Percentiles rank a stretch among this genome's conserved stretches.
Conservation (phyloP, 2,797 vertebrate species). For the Melanotaenia boesemani region DNA sequence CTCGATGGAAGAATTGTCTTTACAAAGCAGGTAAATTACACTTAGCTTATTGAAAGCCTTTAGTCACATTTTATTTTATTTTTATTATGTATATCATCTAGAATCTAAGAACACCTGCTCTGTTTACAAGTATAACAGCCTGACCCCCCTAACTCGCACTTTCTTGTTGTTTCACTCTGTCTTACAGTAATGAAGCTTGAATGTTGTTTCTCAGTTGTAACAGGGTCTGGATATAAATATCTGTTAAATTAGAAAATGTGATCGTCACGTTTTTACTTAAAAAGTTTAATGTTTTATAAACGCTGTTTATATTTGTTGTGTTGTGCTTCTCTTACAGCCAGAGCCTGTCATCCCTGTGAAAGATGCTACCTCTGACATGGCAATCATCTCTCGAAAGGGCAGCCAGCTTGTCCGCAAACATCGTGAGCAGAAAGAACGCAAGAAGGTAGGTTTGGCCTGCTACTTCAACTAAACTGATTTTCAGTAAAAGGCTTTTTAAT, state of each 20-base stretch:
- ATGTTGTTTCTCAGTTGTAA: neutral
- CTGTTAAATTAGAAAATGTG: neutral
- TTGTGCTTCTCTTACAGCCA: slow-evolving; percentile 81
- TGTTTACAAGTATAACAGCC: neutral
- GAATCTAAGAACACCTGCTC: neutral
- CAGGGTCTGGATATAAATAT: neutral
- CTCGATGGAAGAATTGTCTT: slow-evolving; percentile 98
- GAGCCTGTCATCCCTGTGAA: slow-evolving; percentile 98
- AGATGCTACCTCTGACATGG: slow-evolving; percentile 96
- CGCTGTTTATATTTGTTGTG: slow-evolving; percentile 7
- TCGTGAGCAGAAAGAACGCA: slow-evolving; percentile 97
- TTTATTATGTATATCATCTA: neutral
- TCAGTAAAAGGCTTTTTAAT: neutral
- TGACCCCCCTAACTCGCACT: neutral
- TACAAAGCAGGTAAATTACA: slow-evolving; percentile 92
- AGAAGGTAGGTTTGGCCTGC: slow-evolving; percentile 85
- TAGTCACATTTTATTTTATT: neutral
- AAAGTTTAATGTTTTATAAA: neutral
- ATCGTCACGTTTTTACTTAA: neutral
- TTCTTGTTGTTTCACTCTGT: neutral
- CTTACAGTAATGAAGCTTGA: neutral
- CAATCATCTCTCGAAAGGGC: slow-evolving; percentile 97
- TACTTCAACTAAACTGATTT: neutral
- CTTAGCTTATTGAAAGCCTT: neutral
- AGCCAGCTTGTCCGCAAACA: slow-evolving; percentile 97